Base-by-base conservation (phyloP, 2,113 vertebrate genomes). In the Leptosomus discolor region DNA sequence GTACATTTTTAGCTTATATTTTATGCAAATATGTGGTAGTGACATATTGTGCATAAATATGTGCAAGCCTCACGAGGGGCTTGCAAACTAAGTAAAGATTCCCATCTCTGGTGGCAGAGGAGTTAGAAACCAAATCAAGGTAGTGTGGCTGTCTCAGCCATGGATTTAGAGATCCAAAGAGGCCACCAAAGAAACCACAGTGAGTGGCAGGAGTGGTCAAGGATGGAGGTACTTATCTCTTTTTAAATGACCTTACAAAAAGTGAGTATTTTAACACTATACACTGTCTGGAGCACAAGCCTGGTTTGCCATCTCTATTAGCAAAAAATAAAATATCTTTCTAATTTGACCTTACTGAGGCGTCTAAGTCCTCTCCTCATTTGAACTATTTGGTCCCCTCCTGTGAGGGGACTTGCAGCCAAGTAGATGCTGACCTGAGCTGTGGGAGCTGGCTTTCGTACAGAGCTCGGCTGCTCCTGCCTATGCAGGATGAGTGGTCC, bases 41-140 rank as follows among this genome's bases (percentile, higher is more conserved):
- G n/a, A n/a, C n/a, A n/a, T n/a, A n/a, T n/a, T n/a, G n/a, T n/a
- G n/a, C n/a, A n/a, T n/a, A n/a, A n/a, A n/a, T n/a, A n/a, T n/a
- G n/a, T n/a, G n/a, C n/a, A n/a, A n/a, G n/a, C n/a, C n/a, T n/a
- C 32, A 53, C 3, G 8, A 29, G 23, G 12, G 43, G 5, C 26
- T 84, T 86, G 39, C 27, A 71, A 22, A 78, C 46, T 50, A 63
- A 92, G 45, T 57, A 46, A 76, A 45, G 17, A n/a, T 78, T 89
- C 34, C 14, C 9, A 0, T 51, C 29, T 75, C 36, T 65, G 41
- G 4, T 5, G 4, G 22, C 1, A 1, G 32, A 83, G 23, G 27
- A 65, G 5, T 32, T 92, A 50, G 51, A 92, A 81, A 34, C 15
- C 56, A 12, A 37, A 1, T 71, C 10, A 68, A 65, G 34, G 43